Evolutionary conservation across 2,888 invertebrate species (phyloP), one percentile per base, ranked within the genome.

Genomic region (Pandemis heparana): DNA sequence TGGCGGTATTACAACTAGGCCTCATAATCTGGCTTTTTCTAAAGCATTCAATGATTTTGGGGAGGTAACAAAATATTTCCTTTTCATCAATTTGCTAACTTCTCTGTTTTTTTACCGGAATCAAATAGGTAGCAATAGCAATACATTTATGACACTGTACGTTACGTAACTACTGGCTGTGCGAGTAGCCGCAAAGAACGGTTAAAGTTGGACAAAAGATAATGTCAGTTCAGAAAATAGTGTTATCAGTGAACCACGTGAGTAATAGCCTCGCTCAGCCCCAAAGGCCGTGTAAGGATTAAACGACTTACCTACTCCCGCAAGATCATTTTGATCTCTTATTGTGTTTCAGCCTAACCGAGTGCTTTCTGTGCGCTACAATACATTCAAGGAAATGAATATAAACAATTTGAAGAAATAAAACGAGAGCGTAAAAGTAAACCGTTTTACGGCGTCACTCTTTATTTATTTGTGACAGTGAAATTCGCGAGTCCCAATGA

Each of bases 221-320:
- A 64, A 69, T 32, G 63, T 48, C 51, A 39, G 62, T 63, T 51
- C 46, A 56, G 73, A 64, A 73, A 69, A 73, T 73, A 64, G 51
- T 73, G 60, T 69, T 73, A 73, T 73, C 73, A 14, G 63, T 53
- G 39, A 38, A 56, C 23, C 63, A 51, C 48, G 73, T 73, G 73
- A 73, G 64, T 69, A 73, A 73, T 69, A 64, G 73, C 73, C 73
- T 23, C 56, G 10, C 41, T 72, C 10, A n/a, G 53, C 18, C 64
- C 12, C 51, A 72, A 72, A 68, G 56, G 56, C 56, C 72, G 56
- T 63, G 68, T 68, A 59, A n/a, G 72, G 72, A 72, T 68, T 72
- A 72, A 63, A 43, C 63, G 63, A 68, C 62, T 72, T 72, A 18
- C 46, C 39, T 43, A 43, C 43, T 43, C 43, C 43, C 43, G 18